Evolutionary conservation across 2,113 vertebrate genomes (phyloP).

Genomic region (Tichodroma muraria): DNA sequence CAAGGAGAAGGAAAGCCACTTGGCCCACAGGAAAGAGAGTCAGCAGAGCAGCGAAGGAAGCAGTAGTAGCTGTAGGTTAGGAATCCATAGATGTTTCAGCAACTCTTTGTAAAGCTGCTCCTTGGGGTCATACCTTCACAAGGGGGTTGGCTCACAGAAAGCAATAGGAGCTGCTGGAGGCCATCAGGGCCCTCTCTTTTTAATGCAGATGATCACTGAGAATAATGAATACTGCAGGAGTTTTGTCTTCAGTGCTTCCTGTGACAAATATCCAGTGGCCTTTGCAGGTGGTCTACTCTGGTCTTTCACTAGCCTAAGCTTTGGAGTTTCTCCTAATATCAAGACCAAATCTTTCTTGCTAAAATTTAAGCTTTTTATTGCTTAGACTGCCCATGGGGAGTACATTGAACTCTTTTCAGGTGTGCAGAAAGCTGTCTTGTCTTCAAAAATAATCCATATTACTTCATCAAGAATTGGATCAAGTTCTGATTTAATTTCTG

Average conservation of each 20-base stretch:
- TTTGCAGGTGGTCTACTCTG: not conserved
- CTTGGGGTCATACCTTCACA: not conserved
- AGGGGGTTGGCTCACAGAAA: not conserved
- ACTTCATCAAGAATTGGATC: not conserved
- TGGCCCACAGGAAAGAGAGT: not conserved
- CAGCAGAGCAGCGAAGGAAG: not conserved
- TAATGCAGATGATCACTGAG: not conserved
- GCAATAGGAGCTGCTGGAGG: not conserved
- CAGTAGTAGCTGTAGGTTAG: not conserved
- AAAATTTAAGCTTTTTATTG: not conserved
- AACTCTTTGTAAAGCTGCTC: not conserved
- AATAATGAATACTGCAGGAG: not conserved
- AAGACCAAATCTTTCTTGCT: not conserved
- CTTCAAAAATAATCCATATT: not conserved
- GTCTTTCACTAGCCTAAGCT: not conserved
- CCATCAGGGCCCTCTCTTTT: not conserved
- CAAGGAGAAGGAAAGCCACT: not conserved
- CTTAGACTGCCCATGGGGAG: not conserved
- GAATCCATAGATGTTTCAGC: not conserved
- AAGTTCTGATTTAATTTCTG: not conserved
- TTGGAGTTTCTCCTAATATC: not conserved
- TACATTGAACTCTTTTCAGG: not conserved
- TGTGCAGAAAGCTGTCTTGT: not conserved
- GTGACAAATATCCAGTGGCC: not conserved
- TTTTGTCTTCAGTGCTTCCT: not conserved